These are phyloP conservation scores for Tetrapedia diversipes DNA, from an alignment of 2,888 invertebrate genomes.

Conservation along the genomic window DNA sequence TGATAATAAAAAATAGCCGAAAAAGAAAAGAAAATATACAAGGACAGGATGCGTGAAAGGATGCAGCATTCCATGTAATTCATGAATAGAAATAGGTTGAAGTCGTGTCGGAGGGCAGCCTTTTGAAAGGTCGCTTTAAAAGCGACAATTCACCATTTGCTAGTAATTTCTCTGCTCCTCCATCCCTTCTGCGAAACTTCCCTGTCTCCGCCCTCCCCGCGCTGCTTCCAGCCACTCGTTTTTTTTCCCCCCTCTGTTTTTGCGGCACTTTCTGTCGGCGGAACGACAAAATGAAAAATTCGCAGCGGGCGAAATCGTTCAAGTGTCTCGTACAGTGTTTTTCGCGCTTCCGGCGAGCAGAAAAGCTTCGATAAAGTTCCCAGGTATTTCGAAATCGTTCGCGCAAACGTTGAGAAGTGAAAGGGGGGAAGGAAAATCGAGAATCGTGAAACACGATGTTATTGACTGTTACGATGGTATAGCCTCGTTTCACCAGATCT, in stretches of 20 bases:
- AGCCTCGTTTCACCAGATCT: too few relatives aligned
- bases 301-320: conserved; percentile 72
- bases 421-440: conserved; percentile 36
- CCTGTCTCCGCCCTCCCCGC: background rate
- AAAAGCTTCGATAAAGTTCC: conserved; percentile 77
- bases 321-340: conserved; percentile 73
- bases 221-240: background rate
- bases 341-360: conserved; percentile 72
- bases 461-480: background rate
- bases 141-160: conserved; percentile 29
- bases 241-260: conserved; percentile 19
- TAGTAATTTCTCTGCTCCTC: conserved; percentile 22
- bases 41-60: background rate
- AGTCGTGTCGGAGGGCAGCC: background rate
- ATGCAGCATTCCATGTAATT: background rate
- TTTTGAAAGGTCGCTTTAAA: conserved; percentile 12
- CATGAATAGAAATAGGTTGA: conserved; percentile 5
- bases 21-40: background rate
- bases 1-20: background rate
- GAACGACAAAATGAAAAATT: conserved; percentile 72
- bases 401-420: conserved; percentile 29
- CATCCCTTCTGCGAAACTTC: conserved; percentile 1
- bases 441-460: conserved; percentile 25
- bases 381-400: conserved; percentile 76
- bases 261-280: conserved; percentile 29